Percentiles rank a stretch among this genome's conserved stretches.
phyloP scores from a whole-genome alignment of 2,797 vertebrate species.

The Chloroceryle inda region DNA sequence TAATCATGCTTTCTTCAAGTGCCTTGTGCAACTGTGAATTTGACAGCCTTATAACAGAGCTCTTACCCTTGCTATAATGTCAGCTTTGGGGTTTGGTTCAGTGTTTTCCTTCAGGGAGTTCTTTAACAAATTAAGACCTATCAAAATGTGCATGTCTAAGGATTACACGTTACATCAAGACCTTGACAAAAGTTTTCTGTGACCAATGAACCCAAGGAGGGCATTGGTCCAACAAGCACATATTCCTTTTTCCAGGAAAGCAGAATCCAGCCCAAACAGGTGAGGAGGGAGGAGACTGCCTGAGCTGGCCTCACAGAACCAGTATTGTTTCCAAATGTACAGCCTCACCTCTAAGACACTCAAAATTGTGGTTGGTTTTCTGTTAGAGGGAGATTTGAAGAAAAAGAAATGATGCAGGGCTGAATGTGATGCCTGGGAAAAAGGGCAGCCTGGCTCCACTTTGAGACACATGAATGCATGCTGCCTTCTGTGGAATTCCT shows the following conservation, averaged over 20 bases:
- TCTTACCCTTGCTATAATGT: background rate
- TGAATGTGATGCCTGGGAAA: background rate
- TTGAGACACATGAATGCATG: background rate
- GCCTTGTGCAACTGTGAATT: background rate
- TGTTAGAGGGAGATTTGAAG: background rate
- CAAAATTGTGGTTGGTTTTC: background rate
- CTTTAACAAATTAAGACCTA: background rate
- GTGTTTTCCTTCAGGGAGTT: background rate
- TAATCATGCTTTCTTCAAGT: background rate
- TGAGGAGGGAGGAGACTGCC: background rate
- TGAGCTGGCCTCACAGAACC: background rate
- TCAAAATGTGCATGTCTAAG: background rate
- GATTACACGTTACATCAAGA: accelerated
- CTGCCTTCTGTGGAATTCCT: background rate
- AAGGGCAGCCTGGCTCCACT: background rate
- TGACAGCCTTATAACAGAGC: background rate
- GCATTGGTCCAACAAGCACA: background rate
- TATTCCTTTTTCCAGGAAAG: background rate
- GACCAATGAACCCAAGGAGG: background rate
- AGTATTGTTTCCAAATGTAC: background rate
- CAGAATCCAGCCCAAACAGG: background rate
- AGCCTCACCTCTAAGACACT: background rate
- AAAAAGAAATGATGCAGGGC: background rate
- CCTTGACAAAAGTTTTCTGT: background rate
- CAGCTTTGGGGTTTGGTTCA: background rate